Conservation (phyloP, 2,888 invertebrate genomes). For the Helleia helle region DNA sequence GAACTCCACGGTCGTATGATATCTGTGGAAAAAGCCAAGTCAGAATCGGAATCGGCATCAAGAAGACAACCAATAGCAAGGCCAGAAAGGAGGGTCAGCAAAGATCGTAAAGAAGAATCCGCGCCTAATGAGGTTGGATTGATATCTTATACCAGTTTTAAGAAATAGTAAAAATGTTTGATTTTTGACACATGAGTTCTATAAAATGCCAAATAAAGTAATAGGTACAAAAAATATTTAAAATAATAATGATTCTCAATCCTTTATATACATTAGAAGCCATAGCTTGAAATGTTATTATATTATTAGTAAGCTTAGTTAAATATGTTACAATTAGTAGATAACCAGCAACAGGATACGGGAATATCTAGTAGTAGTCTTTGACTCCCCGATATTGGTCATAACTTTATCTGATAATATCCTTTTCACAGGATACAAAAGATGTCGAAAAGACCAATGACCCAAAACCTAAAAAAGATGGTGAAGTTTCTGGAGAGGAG, state of each 20-base stretch:
- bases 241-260: too few relatives aligned
- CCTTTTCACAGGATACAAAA: constrained; percentile 36
- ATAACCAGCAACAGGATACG: too few relatives aligned
- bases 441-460: constrained; percentile 43
- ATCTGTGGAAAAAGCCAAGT: constrained; percentile 91
- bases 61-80: constrained; percentile 42
- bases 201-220: too few relatives aligned
- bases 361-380: too few relatives aligned
- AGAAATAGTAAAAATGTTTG: too few relatives aligned
- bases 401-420: neutral
- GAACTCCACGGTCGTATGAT: constrained; percentile 96
- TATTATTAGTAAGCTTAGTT: too few relatives aligned
- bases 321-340: too few relatives aligned
- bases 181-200: too few relatives aligned
- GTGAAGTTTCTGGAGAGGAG: constrained; percentile 52
- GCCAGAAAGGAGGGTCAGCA: constrained; percentile 44
- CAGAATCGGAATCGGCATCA: constrained; percentile 60
- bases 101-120: constrained; percentile 46
- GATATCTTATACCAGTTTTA: constrained; percentile 10
- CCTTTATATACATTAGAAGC: too few relatives aligned
- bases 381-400: too few relatives aligned
- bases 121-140: constrained; percentile 41
- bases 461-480: constrained; percentile 53
- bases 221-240: too few relatives aligned
- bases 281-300: too few relatives aligned